Evolutionary conservation across 2,113 vertebrate species (phyloP).

Genomic region (Collichthys lucidus): DNA sequence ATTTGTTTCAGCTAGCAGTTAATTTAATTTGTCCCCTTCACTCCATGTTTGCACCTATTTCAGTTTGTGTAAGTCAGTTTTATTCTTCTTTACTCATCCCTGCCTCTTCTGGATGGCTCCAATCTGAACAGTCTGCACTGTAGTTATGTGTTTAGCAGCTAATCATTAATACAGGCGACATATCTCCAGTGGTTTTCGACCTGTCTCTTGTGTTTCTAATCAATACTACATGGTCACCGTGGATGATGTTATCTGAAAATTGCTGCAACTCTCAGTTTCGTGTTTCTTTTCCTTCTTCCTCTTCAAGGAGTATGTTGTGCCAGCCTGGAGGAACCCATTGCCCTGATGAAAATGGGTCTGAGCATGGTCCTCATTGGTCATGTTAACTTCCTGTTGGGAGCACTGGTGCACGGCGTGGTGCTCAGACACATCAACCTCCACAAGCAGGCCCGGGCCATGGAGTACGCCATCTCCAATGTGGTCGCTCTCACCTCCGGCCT

Average conservation of each 20-base stretch:
- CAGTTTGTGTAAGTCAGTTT: not conserved
- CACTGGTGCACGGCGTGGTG: slow-evolving; percentile 89
- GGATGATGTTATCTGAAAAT: not conserved
- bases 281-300: not conserved
- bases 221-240: slow-evolving; percentile 44
- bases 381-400: slow-evolving; percentile 88
- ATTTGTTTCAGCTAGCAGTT: not conserved
- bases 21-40: not conserved
- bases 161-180: slow-evolving; percentile 81
- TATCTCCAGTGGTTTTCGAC: slow-evolving; percentile 61
- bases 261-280: not conserved
- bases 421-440: slow-evolving; percentile 86
- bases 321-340: slow-evolving; percentile 77
- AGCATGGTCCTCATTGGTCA: slow-evolving; percentile 90
- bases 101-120: not conserved
- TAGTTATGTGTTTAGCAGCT: slow-evolving; percentile 67
- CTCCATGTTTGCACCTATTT: not conserved
- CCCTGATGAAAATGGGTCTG: slow-evolving; percentile 93
- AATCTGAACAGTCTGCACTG: slow-evolving; percentile 5
- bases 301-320: slow-evolving; percentile 72
- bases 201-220: slow-evolving; percentile 42
- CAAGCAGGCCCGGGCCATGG: slow-evolving; percentile 79
- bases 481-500: slow-evolving; percentile 84
- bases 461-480: slow-evolving; percentile 87
- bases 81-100: not conserved